Evolutionary conservation across 2,888 invertebrate genomes (phyloP).

Genomic region (Dasysyrphus albostriatus): DNA sequence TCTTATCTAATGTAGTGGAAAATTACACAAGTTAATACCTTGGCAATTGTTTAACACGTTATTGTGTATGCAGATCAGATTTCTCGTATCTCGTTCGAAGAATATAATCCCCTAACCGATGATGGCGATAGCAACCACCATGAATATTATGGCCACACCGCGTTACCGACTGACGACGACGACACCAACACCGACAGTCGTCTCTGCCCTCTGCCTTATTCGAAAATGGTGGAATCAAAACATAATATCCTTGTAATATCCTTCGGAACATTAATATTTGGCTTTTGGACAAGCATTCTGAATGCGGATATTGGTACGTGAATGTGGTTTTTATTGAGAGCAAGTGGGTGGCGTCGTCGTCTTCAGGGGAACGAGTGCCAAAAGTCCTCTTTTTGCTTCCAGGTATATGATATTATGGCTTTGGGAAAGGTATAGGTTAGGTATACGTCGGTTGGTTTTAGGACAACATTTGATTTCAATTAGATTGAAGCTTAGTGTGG

Average conservation of each 20-base stretch:
- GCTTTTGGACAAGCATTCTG: conserved; percentile 68
- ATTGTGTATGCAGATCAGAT: conserved; percentile 76
- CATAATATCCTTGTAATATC: conserved; percentile 74
- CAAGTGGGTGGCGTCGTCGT: background rate
- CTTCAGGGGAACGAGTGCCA: background rate
- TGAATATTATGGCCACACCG: conserved; percentile 31
- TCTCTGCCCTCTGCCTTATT: background rate
- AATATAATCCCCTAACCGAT: conserved; percentile 30
- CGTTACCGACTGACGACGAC: conserved; percentile 1
- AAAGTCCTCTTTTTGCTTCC: conserved; percentile 4
- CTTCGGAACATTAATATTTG: conserved; percentile 72
- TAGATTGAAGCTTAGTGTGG: conserved; percentile 60
- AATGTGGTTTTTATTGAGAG: conserved; percentile 70
- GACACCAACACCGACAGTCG: background rate
- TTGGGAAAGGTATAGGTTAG: conserved; percentile 1
- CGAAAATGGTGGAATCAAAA: conserved; percentile 60
- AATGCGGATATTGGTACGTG: conserved; percentile 73
- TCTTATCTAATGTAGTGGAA: conserved; percentile 74
- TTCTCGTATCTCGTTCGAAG: conserved; percentile 58
- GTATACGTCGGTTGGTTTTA: conserved; percentile 1
- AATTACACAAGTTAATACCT: conserved; percentile 76
- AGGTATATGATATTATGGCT: conserved; percentile 15
- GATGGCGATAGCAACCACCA: conserved; percentile 32
- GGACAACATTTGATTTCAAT: conserved; percentile 71
- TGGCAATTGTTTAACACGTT: conserved; percentile 76